phyloP scores from a whole-genome alignment of 1,140 invertebrate species.

The Oryzaephilus surinamensis region DNA sequence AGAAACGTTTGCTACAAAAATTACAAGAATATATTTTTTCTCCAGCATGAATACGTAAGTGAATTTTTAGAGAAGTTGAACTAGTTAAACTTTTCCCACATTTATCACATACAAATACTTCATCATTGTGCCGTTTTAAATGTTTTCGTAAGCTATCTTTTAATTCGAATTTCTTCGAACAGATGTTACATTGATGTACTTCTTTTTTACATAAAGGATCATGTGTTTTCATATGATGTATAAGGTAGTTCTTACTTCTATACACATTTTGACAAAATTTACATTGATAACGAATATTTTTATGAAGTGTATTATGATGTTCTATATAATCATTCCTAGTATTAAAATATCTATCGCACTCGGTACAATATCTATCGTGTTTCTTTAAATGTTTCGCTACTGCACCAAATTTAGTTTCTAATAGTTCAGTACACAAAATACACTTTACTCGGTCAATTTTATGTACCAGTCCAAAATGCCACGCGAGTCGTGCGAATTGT shows the following conservation, averaged over 20 bases:
- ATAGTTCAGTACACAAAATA: neutral
- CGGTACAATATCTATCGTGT: too few species aligned
- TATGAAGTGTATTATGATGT: slow-evolving; percentile 1
- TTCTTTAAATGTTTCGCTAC: slow-evolving; percentile 1
- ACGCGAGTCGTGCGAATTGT: too few species aligned
- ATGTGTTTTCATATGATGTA: slow-evolving; percentile 42
- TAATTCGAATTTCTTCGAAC: neutral
- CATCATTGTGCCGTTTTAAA: neutral
- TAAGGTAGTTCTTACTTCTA: slow-evolving; percentile 38
- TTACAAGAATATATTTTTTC: too few species aligned
- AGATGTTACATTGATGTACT: neutral
- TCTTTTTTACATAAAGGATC: slow-evolving; percentile 19
- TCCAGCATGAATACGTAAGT: too few species aligned
- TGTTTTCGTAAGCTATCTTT: slow-evolving; percentile 1
- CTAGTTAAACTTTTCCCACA: slow-evolving; percentile 3
- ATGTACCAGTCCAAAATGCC: neutral
- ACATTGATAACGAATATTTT: slow-evolving; percentile 33
- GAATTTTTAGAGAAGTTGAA: too few species aligned
- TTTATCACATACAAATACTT: neutral
- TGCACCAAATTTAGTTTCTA: slow-evolving; percentile 16
- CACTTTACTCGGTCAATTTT: neutral
- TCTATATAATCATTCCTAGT: neutral
- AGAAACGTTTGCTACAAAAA: too few species aligned
- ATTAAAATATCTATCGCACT: neutral
- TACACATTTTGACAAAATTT: slow-evolving; percentile 44